phyloP scores from a whole-genome alignment of 2,888 invertebrate species.

The Neuroscelio doddi region DNA sequence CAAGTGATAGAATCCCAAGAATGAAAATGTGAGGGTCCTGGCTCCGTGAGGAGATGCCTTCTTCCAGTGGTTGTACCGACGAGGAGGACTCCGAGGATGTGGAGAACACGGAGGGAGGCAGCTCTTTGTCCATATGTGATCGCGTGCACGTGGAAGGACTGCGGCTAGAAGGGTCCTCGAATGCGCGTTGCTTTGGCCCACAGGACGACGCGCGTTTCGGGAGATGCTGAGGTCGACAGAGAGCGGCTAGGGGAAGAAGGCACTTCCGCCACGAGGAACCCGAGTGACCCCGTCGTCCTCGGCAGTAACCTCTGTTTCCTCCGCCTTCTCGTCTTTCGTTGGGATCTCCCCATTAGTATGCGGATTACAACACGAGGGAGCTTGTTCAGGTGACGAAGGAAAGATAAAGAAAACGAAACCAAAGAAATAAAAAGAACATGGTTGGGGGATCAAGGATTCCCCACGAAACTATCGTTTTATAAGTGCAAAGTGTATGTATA shows the following conservation, averaged over 20 bases:
- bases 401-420: constrained; percentile 1
- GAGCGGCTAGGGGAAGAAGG: constrained; percentile 5
- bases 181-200: constrained; percentile 31
- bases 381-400: constrained; percentile 44
- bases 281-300: not conserved
- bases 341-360: too few species aligned
- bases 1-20: not conserved
- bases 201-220: constrained; percentile 7
- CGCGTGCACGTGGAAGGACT: constrained; percentile 68
- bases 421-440: constrained; percentile 1
- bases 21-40: constrained; percentile 28
- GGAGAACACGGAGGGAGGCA: constrained; percentile 59
- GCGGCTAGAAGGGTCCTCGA: constrained; percentile 59
- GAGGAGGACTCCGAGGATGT: constrained; percentile 71
- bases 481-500: constrained; percentile 44
- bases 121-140: constrained; percentile 28
- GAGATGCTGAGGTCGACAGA: not conserved
- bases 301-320: constrained; percentile 15
- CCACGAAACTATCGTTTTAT: constrained; percentile 32
- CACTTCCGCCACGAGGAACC: constrained; percentile 10
- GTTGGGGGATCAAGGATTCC: constrained; percentile 14
- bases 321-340: constrained; percentile 29
- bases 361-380: constrained; percentile 14
- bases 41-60: constrained; percentile 60
- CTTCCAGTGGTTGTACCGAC: constrained; percentile 60